Evolutionary conservation across 2,888 invertebrate genomes (phyloP).

Genomic region (Metallyticus violacea): DNA sequence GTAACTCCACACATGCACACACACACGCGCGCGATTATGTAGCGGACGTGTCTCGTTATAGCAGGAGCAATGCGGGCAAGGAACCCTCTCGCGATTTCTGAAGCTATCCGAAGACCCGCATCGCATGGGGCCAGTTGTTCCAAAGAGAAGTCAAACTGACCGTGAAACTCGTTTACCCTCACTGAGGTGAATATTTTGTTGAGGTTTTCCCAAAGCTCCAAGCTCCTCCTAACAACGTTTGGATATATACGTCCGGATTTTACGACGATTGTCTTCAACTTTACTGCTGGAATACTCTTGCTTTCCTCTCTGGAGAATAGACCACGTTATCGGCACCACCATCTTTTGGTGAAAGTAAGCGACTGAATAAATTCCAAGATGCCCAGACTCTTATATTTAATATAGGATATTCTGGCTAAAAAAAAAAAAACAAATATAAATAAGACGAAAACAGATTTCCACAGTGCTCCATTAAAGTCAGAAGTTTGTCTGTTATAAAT

Average conservation of each 20-base stretch:
- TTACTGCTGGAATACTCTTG: background rate
- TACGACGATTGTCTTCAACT: background rate
- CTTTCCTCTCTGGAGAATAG: background rate
- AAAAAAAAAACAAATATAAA: too few species aligned
- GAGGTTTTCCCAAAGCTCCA: background rate
- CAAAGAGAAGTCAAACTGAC: background rate
- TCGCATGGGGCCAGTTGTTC: background rate
- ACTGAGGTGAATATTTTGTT: background rate
- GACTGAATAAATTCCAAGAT: too few species aligned
- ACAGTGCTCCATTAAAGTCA: too few species aligned
- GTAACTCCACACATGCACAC: background rate
- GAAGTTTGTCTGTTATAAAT: too few species aligned
- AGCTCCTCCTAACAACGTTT: background rate
- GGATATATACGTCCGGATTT: background rate
- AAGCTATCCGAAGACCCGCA: background rate
- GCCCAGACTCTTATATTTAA: too few species aligned
- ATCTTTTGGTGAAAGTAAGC: too few species aligned
- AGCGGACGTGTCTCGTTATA: background rate
- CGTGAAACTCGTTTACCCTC: background rate
- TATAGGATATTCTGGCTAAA: too few species aligned
- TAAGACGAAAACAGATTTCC: too few species aligned
- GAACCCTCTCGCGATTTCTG: background rate
- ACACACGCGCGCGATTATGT: background rate
- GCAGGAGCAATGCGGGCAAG: too few species aligned
- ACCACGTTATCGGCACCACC: background rate